Conservation (phyloP, 2,888 invertebrate species). For the Drosophila mimetica region DNA sequence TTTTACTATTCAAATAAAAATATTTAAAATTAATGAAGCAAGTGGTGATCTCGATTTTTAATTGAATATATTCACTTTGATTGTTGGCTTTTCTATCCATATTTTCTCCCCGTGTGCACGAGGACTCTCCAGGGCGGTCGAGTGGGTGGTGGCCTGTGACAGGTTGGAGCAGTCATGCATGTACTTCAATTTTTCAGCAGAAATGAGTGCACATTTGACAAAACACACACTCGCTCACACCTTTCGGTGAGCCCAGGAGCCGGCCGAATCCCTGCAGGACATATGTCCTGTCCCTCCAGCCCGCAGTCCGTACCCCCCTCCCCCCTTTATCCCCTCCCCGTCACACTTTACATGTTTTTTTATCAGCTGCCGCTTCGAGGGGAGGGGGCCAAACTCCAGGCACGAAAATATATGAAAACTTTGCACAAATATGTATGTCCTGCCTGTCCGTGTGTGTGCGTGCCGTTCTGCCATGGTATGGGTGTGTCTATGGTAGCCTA, state of each 20-base stretch:
- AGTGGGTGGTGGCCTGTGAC: constrained; percentile 30
- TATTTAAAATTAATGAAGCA: too few relatives aligned
- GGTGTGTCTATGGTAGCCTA: constrained; percentile 53
- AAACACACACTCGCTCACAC: constrained; percentile 60
- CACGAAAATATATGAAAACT: constrained; percentile 63
- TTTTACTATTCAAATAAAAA: too few relatives aligned
- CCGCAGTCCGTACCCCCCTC: neutral
- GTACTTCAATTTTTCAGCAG: constrained; percentile 77
- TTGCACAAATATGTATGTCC: constrained; percentile 61
- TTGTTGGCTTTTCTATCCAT: too few relatives aligned
- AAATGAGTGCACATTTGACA: constrained; percentile 79
- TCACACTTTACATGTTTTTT: constrained; percentile 54
- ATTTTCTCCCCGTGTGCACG: neutral
- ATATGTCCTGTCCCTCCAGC: constrained; percentile 56
- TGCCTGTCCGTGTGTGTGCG: constrained; percentile 26
- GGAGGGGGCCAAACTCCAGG: constrained; percentile 42
- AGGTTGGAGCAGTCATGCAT: constrained; percentile 73
- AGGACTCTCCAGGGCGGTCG: neutral
- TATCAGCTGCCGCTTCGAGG: constrained; percentile 16
- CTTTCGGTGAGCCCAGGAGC: constrained; percentile 49
- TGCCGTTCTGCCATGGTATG: constrained; percentile 35
- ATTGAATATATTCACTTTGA: too few relatives aligned
- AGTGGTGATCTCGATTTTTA: too few relatives aligned
- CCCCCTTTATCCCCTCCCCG: constrained; percentile 6
- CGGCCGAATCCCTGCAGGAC: constrained; percentile 58